Evolutionary conservation across 2,888 invertebrate genomes (phyloP).

Genomic region (Stomorhina lunata): DNA sequence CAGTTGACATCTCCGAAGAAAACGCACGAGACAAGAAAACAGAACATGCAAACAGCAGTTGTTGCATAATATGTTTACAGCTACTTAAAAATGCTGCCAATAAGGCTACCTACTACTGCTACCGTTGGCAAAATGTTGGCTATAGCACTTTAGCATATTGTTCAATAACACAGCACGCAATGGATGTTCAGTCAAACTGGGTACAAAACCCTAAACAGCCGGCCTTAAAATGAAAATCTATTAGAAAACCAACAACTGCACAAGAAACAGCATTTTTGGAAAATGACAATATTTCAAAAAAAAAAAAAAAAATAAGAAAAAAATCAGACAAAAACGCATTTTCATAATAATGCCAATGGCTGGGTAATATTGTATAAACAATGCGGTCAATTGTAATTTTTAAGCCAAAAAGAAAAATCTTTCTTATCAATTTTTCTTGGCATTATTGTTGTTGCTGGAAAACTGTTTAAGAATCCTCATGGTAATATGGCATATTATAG

Average conservation of each 20-base stretch:
- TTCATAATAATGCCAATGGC: conserved; percentile 70
- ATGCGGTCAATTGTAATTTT: conserved; percentile 66
- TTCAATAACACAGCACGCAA: conserved; percentile 47
- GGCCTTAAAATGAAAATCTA: conserved; percentile 24
- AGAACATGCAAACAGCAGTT: conserved; percentile 60
- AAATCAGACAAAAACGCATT: conserved; percentile 60
- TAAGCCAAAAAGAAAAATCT: conserved; percentile 46
- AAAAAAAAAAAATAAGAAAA: too few relatives aligned
- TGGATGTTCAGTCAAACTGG: conserved; percentile 7
- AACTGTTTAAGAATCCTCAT: too few relatives aligned
- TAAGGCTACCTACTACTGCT: too few relatives aligned
- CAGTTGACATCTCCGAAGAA: conserved; percentile 3
- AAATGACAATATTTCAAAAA: conserved; percentile 57
- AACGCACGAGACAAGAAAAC: conserved; percentile 47
- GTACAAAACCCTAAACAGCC: conserved; percentile 32
- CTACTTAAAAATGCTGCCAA: conserved; percentile 66
- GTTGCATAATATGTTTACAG: conserved; percentile 71
- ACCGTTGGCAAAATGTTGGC: conserved; percentile 52
- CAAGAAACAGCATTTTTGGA: conserved; percentile 1
- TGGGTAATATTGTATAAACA: conserved; percentile 69
- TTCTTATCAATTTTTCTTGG: conserved; percentile 23
- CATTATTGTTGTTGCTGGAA: neutral
- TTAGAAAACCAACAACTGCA: conserved; percentile 4
- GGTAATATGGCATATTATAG: neutral
- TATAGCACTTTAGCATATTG: conserved; percentile 21